Evolutionary conservation across 2,888 invertebrate species (phyloP), one percentile per base, ranked within the genome.

Genomic region (Agriotes lineatus): DNA sequence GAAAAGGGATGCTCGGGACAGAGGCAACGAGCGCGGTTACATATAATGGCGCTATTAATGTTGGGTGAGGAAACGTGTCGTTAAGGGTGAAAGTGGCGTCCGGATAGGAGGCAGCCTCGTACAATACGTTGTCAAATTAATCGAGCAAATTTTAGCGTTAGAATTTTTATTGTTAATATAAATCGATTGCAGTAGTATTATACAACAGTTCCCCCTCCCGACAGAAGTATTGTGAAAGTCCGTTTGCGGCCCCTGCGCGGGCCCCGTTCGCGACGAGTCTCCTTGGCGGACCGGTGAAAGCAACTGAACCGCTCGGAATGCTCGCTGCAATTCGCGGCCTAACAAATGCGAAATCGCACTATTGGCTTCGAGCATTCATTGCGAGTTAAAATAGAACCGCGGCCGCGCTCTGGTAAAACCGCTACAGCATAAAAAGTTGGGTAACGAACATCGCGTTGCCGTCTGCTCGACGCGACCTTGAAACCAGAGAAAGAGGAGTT

Each of bases 271-370:
- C 80, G 82, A 82, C 82, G 81, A 82, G 82, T 83, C 82, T 81
- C 82, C 83, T 83, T 83, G 83, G 82, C 80, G 77, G 77, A 79
- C 76, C 82, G 80, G 83, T 84, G 84, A 84, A 84, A 84, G 84
- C 83, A 83, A 82, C 72, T 71, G 74, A 74, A 74, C 72, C 70
- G 73, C 70, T 70, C 78, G 79, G 79, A 80, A 81, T 80, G 79
- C 78, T 77, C 71, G 72, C 75, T 75, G 75, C 75, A 74, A 75
- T 67, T 74, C 74, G 72, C 75, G 68, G 71, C 57, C 71, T 70
- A 70, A 71, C 76, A 73, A 77, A 79, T 78, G 77, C 79, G 74
- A 77, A 79, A 78, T 79, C 74, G 75, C 72, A 73, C 66, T 73
- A 64, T 65, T 60, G 65, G 69, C 57, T 69, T 60, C 22, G 45